These are phyloP conservation scores for Caenorhabditis sp. DNA, from an alignment of 2,888 invertebrate genomes.

Conservation along the genomic window DNA sequence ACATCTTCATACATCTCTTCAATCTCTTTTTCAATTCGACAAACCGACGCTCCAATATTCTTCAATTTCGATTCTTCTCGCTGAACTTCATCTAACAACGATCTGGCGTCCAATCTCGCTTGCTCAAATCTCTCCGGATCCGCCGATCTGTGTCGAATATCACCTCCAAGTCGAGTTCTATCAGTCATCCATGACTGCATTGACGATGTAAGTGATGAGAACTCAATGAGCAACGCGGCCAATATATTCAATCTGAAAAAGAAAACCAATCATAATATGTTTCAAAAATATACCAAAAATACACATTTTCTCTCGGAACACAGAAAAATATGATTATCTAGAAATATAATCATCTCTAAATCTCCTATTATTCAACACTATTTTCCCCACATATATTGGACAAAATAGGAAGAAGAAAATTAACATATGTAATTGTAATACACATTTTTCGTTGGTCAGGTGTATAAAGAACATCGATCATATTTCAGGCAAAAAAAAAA, in stretches of 20 bases:
- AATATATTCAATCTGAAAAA: constrained; percentile 56
- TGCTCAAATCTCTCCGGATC: constrained; percentile 42
- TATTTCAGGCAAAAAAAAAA: too few species aligned
- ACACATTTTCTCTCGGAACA: neutral
- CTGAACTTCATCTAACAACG: constrained; percentile 40
- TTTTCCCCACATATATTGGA: neutral
- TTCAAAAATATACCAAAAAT: constrained; percentile 1
- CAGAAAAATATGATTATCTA: neutral
- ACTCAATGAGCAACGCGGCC: constrained; percentile 60
- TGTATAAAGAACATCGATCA: too few species aligned
- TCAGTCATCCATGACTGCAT: constrained; percentile 67
- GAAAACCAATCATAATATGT: neutral
- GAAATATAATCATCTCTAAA: constrained; percentile 1
- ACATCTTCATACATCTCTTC: constrained; percentile 46
- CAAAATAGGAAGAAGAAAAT: neutral
- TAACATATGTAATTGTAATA: neutral
- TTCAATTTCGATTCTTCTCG: constrained; percentile 39
- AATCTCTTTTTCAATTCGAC: constrained; percentile 50
- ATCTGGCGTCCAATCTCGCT: constrained; percentile 29
- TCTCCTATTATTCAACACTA: constrained; percentile 2
- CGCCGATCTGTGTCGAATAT: constrained; percentile 51
- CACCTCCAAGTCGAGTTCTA: constrained; percentile 44
- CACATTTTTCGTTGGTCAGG: too few species aligned
- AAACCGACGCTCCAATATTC: constrained; percentile 40
- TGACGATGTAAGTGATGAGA: constrained; percentile 55